Evolutionary conservation across 2,888 invertebrate species (phyloP).

Genomic region (Dolichomitus sp.): DNA sequence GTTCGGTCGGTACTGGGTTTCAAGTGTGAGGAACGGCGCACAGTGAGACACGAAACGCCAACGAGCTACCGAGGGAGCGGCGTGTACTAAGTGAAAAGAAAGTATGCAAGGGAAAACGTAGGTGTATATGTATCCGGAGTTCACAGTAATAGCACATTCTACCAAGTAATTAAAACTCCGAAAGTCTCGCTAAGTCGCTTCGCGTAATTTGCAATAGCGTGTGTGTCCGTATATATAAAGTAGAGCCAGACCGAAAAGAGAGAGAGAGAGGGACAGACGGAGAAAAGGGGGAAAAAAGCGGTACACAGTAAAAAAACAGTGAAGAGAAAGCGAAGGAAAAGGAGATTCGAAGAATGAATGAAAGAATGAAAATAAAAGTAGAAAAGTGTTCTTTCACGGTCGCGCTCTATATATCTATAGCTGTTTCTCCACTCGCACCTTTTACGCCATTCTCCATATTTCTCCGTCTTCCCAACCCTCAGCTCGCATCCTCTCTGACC

Average conservation of each 20-base stretch:
- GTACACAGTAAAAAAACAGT: slow-evolving; percentile 18
- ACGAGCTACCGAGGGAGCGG: slow-evolving; percentile 9
- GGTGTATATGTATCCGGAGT: slow-evolving; percentile 10
- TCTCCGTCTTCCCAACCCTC: slow-evolving; percentile 50
- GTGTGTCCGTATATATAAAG: slow-evolving; percentile 45
- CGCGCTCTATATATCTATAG: slow-evolving; percentile 44
- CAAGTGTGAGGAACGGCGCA: slow-evolving; percentile 25
- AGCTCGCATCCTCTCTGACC: slow-evolving; percentile 39
- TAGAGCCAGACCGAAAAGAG: slow-evolving; percentile 23
- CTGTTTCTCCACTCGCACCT: slow-evolving; percentile 59
- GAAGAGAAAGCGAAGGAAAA: slow-evolving; percentile 46
- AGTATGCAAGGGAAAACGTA: slow-evolving; percentile 32
- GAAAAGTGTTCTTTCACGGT: slow-evolving; percentile 64
- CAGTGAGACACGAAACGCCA: slow-evolving; percentile 11
- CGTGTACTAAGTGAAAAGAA: slow-evolving; percentile 9
- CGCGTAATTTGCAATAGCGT: slow-evolving; percentile 79
- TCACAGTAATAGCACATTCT: slow-evolving; percentile 54
- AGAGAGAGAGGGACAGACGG: neutral
- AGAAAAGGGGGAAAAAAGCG: neutral
- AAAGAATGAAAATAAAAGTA: slow-evolving; percentile 59
- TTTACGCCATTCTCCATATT: slow-evolving; percentile 51
- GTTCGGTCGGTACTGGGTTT: slow-evolving; percentile 31
- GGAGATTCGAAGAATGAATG: slow-evolving; percentile 60
- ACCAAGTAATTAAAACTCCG: slow-evolving; percentile 80
- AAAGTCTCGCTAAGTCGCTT: slow-evolving; percentile 76